Base-by-base conservation (phyloP, 2,888 invertebrate genomes). In the Helleia helle region DNA sequence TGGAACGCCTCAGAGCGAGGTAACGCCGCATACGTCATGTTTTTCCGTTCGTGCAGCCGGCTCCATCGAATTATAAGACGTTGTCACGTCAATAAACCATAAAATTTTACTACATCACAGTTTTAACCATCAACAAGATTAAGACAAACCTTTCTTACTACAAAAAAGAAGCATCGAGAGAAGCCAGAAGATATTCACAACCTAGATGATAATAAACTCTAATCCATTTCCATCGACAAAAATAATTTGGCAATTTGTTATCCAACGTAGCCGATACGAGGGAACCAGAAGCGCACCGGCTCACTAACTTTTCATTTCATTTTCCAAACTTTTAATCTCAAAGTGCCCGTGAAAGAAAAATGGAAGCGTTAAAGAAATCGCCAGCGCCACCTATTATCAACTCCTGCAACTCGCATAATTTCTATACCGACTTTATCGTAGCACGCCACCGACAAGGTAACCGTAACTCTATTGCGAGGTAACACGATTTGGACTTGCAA, bases 261-360 rank as follows among this genome's bases (percentile, higher is more conserved):
- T 31, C 68, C 73, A 71, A 65, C 56, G 54, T 47, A 51, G 51
- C 58, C 64, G 62, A 66, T 62, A 68, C 64, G 62, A 55, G 50
- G 60, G 62, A 58, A 59, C 52, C 55, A 58, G 53, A 52, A 53
- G 55, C 52, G 46, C 48, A 49, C 52, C 49, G 51, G 49, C 48
- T 46, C 49, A 50, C 55, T 52, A 59, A 81, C 75, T 75, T 77
- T 77, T 71, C 75, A 74, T 76, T 76, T 75, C 73, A 76, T 79
- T 76, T 79, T 73, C 69, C 70, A 76, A 81, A 83, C 79, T 83
- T 81, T 83, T 83, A 83, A 84, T 84, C 81, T 83, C 77, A 75
- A 81, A 84, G 81, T 81, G 75, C 76, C 81, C 80, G 83, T 84
- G 83, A 75, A 79, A 77, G 81, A 83, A 83, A 77, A 80, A 83